Percentiles rank a stretch among this genome's conserved stretches.
phyloP scores from a whole-genome alignment of 2,797 vertebrate genomes.

The Emys orbicularis region DNA sequence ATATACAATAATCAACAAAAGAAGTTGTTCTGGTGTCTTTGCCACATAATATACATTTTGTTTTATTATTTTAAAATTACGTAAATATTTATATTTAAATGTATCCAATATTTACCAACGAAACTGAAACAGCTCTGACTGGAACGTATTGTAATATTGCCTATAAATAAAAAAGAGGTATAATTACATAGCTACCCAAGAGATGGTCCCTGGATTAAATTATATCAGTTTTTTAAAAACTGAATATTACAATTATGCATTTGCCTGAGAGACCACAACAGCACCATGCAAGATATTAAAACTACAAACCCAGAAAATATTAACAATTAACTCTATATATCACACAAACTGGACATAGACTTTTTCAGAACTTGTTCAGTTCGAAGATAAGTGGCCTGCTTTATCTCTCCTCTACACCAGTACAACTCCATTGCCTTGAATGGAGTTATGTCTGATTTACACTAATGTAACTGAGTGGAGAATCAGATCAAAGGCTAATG shows the following conservation, averaged over 20 bases:
- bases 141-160: neutral
- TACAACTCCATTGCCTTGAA: neutral
- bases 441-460: neutral
- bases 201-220: constrained; percentile 34
- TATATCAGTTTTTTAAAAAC: constrained; percentile 27
- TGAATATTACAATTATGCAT: neutral
- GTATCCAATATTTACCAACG: constrained; percentile 38
- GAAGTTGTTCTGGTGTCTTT: neutral
- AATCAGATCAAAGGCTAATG: neutral
- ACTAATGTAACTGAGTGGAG: neutral
- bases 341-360: neutral
- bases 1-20: neutral
- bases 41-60: neutral
- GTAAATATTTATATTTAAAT: constrained; percentile 17
- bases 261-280: constrained; percentile 19
- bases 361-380: neutral
- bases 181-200: constrained; percentile 37
- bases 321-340: constrained; percentile 13
- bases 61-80: constrained; percentile 22
- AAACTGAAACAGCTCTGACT: constrained; percentile 20
- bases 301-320: neutral
- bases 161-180: constrained; percentile 43
- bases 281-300: neutral
- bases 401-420: neutral
- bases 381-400: neutral